Evolutionary conservation across 35 echinoderm and acorn worm species (phyloP), one percentile per base, ranked within the genome.

Genomic region (Ophioderma brevispina): DNA sequence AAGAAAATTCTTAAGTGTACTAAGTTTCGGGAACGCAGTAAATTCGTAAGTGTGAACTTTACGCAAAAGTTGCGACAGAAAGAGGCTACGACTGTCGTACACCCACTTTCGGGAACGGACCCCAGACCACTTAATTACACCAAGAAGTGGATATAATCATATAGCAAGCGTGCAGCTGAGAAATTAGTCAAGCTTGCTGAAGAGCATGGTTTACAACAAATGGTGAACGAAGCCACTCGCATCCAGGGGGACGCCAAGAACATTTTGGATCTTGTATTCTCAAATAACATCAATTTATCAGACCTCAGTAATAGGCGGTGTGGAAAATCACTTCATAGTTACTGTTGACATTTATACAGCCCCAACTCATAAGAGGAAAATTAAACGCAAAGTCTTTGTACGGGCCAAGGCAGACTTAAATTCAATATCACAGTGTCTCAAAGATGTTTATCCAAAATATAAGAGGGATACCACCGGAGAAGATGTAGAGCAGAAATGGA

Each of bases 251-350:
- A 84, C 18, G 31, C 39, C 14, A 43, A 34, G 21, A 84, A 84
- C 31, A 84, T 84, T 23, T 55, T 84, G 33, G 81, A 84, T 31
- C 40, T 84, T 19, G 42, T 55, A 8, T 84, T 84, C 31, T 37
- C 81, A 1, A 84, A 50, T 49, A 84, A 50, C 18, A 70, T 46
- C 38, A 50, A 40, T 84, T 84, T 40, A 84, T 35, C 1, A 84
- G 46, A 28, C 39, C 6, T 46, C 81, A 50, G 37, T 84, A 0
- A 23, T 46, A 15, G 32, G 33, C n/a, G 5, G 81, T 23, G 17
- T 40, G 33, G 32, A 17, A 50, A 25, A 33, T 32, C 33, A 49
- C 25, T 13, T 31, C 0, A 43, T n/a, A 17, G 39, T 33, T 49
- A 6, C 18, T 30, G 17, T 33, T 50, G 32, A 84, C 19, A 35